Conservation (phyloP, 2,888 invertebrate genomes). For the Pristionchus entomophagus region DNA sequence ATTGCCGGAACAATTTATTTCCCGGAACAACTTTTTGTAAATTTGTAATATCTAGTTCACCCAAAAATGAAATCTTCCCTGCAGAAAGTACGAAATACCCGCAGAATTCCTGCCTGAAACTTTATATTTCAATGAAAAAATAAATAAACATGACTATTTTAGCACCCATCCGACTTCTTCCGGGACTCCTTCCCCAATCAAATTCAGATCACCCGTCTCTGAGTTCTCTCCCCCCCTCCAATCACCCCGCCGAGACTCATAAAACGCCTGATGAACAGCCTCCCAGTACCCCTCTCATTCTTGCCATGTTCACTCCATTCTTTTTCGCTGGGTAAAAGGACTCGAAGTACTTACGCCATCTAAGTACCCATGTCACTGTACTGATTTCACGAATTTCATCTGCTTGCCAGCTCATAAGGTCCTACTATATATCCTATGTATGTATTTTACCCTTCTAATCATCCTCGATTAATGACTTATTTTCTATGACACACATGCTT, state of each 20-base stretch:
- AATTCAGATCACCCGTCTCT: constrained; percentile 40
- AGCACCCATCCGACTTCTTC: constrained; percentile 32
- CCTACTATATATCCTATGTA: too few species aligned
- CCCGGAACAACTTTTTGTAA: too few species aligned
- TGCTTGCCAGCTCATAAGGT: neutral
- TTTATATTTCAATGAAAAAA: too few species aligned
- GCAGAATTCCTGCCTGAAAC: too few species aligned
- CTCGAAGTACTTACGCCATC: constrained; percentile 20
- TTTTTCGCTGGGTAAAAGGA: neutral
- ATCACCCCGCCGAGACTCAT: neutral
- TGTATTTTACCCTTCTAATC: neutral
- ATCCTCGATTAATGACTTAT: neutral
- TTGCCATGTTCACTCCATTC: constrained; percentile 19
- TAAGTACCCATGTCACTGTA: constrained; percentile 11
- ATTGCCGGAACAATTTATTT: too few species aligned
- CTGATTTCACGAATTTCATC: neutral
- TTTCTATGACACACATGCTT: neutral
- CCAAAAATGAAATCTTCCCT: too few species aligned
- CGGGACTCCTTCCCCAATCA: constrained; percentile 42
- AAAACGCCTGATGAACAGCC: constrained; percentile 1
- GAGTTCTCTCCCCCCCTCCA: neutral
- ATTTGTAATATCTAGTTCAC: too few species aligned
- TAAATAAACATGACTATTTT: neutral
- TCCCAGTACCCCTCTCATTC: neutral
- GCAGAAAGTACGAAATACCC: too few species aligned